Evolutionary conservation across 1,140 invertebrate genomes (phyloP).

Genomic region (Phymastichus coffea): DNA sequence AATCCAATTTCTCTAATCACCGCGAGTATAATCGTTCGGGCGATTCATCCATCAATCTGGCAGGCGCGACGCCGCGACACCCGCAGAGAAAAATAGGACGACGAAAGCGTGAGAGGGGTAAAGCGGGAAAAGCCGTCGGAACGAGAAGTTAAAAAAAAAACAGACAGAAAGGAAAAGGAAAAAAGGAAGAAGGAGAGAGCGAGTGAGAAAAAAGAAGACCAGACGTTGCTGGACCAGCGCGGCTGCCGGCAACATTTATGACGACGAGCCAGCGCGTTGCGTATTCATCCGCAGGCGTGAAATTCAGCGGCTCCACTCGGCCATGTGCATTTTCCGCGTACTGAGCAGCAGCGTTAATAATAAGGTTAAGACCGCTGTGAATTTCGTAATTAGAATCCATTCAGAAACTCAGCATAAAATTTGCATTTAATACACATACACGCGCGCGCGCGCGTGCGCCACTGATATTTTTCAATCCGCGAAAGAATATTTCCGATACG

Average conservation of each 20-base stretch:
- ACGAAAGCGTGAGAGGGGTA: too few species aligned
- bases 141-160: neutral
- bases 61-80: neutral
- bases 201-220: neutral
- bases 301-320: neutral
- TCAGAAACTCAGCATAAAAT: neutral
- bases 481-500: too few species aligned
- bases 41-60: conserved; percentile 16
- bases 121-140: too few species aligned
- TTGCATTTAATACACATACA: neutral
- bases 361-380: neutral
- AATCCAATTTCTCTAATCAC: conserved; percentile 21
- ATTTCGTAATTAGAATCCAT: neutral
- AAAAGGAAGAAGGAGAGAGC: too few species aligned
- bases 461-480: too few species aligned
- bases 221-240: neutral
- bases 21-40: conserved; percentile 7
- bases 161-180: neutral
- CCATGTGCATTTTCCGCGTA: too few species aligned
- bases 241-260: neutral
- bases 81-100: too few species aligned
- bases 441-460: too few species aligned
- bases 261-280: too few species aligned
- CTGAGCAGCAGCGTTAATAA: neutral
- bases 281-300: neutral